Conservation (phyloP, 2,797 vertebrate genomes). For the Chelonia mydas region DNA sequence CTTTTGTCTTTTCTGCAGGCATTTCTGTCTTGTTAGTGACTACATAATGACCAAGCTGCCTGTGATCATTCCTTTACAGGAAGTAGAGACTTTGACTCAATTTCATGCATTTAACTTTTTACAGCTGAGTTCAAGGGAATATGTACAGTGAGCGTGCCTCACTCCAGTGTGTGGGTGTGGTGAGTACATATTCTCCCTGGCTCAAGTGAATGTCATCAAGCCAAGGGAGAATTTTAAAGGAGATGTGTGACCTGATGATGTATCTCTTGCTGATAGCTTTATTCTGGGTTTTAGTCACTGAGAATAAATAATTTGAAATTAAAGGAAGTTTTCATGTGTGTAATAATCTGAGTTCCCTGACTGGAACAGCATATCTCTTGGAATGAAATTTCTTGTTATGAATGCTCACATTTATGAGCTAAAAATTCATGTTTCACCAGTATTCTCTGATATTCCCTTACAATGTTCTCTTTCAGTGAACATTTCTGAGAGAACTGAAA, state of each 20-base stretch:
- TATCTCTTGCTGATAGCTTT: neutral
- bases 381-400: neutral
- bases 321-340: neutral
- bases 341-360: neutral
- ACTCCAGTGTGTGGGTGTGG: neutral
- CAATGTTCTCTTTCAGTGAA: neutral
- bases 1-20: neutral
- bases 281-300: neutral
- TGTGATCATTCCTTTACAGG: neutral
- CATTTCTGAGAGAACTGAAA: neutral
- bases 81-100: neutral
- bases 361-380: neutral
- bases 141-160: neutral
- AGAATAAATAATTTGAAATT: neutral
- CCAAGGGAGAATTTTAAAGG: neutral
- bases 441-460: neutral
- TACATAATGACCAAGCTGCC: accelerated
- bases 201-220: neutral
- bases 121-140: neutral
- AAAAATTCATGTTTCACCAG: neutral
- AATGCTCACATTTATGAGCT: neutral
- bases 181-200: too few relatives aligned
- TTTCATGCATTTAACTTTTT: neutral
- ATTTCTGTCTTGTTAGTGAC: neutral
- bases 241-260: neutral